phyloP scores from a whole-genome alignment of 2,888 invertebrate genomes.

The Lingula anatina region DNA sequence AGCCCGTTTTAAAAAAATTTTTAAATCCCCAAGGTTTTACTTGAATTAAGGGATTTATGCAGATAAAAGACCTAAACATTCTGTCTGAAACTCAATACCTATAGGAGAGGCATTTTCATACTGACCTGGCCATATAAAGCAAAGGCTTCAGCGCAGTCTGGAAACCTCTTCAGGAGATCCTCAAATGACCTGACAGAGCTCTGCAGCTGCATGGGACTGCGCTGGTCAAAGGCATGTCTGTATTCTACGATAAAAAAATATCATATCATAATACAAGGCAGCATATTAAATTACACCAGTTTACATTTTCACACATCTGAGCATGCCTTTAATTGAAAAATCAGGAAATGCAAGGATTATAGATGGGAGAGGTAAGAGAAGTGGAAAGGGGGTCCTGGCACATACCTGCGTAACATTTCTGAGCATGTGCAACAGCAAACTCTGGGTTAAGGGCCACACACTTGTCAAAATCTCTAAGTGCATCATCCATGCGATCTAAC shows the following conservation, averaged over 20 bases:
- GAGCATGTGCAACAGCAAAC: conserved; percentile 80
- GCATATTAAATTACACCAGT: not conserved
- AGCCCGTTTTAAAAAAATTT: too few species aligned
- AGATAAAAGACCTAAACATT: too few species aligned
- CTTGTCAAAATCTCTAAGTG: conserved; percentile 75
- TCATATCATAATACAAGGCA: not conserved
- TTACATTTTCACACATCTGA: too few species aligned
- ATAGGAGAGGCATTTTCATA: not conserved
- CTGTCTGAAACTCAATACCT: not conserved
- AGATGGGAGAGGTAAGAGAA: too few species aligned
- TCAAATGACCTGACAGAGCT: conserved; percentile 64
- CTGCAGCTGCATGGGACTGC: conserved; percentile 44
- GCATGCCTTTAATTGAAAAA: too few species aligned
- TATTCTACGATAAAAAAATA: conserved; percentile 65
- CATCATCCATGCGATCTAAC: conserved; percentile 74
- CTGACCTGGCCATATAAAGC: conserved; percentile 80
- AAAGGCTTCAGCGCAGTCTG: conserved; percentile 79
- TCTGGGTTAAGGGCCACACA: conserved; percentile 77
- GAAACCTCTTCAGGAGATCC: conserved; percentile 71
- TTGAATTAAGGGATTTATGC: too few species aligned
- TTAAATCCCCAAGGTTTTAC: too few species aligned
- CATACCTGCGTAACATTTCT: conserved; percentile 72
- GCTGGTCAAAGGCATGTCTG: conserved; percentile 59
- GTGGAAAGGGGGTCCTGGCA: not conserved
- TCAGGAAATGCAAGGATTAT: too few species aligned